Conservation (phyloP, 2,113 vertebrate species). For the Rafetus swinhoei region DNA sequence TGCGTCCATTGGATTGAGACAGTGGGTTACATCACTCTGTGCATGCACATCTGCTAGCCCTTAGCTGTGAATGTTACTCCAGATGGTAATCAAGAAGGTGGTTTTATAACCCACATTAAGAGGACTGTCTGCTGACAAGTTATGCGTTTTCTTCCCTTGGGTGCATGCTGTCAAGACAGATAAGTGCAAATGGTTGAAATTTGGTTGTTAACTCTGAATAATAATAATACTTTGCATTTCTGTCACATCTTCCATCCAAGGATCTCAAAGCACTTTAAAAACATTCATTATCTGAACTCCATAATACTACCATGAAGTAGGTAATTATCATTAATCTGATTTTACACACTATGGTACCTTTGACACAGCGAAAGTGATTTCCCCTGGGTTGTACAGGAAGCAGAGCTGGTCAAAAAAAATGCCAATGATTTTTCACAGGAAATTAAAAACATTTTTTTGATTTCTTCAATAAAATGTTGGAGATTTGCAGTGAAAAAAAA, state of each 20-base stretch:
- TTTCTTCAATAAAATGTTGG: slow-evolving; percentile 48
- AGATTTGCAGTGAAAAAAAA: slow-evolving; percentile 34
- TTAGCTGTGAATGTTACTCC: slow-evolving; percentile 79
- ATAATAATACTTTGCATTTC: slow-evolving; percentile 81
- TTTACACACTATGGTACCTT: slow-evolving; percentile 36
- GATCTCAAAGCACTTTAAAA: slow-evolving; percentile 74
- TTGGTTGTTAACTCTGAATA: slow-evolving; percentile 81
- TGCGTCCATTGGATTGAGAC: slow-evolving; percentile 68
- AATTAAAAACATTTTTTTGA: slow-evolving; percentile 39
- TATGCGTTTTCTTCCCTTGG: slow-evolving; percentile 79
- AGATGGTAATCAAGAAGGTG: slow-evolving; percentile 81
- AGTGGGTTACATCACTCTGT: slow-evolving; percentile 63
- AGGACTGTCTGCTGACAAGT: slow-evolving; percentile 81
- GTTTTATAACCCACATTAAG: slow-evolving; percentile 81
- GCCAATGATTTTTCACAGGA: slow-evolving; percentile 32
- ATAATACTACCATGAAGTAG: slow-evolving; percentile 60
- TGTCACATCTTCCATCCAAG: slow-evolving; percentile 71
- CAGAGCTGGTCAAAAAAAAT: slow-evolving; percentile 39
- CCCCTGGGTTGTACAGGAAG: slow-evolving; percentile 44
- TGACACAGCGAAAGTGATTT: slow-evolving; percentile 44
- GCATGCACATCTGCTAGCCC: slow-evolving; percentile 75
- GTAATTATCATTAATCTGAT: slow-evolving; percentile 64
- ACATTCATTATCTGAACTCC: slow-evolving; percentile 66
- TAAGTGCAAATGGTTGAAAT: slow-evolving; percentile 80
- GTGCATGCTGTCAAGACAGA: slow-evolving; percentile 77